A percentile compares a stretch with the other conserved stretches of the same genome.
These are phyloP conservation scores for Aleiodes leptofemur DNA, from an alignment of 2,888 invertebrate genomes.

Conservation along the genomic window DNA sequence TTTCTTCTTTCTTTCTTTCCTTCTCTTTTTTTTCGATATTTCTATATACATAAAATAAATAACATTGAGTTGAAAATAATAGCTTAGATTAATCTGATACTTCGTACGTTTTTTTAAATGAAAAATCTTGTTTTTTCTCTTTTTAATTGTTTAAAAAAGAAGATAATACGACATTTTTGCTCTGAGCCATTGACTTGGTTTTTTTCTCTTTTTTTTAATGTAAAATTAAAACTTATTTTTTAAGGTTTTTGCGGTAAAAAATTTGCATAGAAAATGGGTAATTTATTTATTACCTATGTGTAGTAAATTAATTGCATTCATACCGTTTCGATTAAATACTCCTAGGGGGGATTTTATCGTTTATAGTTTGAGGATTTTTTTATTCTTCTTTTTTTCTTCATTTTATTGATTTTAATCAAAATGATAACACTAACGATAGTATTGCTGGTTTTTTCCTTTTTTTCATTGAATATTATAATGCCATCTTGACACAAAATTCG, in stretches of 20 bases:
- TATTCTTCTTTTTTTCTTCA: background rate
- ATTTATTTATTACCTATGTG: conserved; percentile 22
- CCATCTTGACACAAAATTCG: conserved; percentile 36
- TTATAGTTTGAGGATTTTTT: conserved; percentile 27
- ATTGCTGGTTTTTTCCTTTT: background rate
- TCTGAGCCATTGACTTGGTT: conserved; percentile 30
- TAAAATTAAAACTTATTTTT: conserved; percentile 31
- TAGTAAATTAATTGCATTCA: conserved; percentile 27
- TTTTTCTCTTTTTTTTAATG: background rate
- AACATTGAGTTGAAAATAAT: conserved; percentile 24
- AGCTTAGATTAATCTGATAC: conserved; percentile 19
- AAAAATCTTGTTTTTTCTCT: too few species aligned
- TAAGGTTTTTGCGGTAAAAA: conserved; percentile 8
- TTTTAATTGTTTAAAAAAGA: background rate
- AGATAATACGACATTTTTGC: conserved; percentile 24
- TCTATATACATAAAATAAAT: conserved; percentile 48
- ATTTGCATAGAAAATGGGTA: conserved; percentile 23
- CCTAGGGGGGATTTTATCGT: conserved; percentile 18
- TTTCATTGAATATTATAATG: conserved; percentile 23
- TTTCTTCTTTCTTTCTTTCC: background rate
- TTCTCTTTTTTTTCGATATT: background rate
- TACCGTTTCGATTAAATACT: conserved; percentile 22
- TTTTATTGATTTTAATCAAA: background rate
- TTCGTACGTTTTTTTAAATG: background rate
- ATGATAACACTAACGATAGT: conserved; percentile 16